Base-by-base conservation (phyloP, 2,888 invertebrate species). In the Uloborus plumipes region DNA sequence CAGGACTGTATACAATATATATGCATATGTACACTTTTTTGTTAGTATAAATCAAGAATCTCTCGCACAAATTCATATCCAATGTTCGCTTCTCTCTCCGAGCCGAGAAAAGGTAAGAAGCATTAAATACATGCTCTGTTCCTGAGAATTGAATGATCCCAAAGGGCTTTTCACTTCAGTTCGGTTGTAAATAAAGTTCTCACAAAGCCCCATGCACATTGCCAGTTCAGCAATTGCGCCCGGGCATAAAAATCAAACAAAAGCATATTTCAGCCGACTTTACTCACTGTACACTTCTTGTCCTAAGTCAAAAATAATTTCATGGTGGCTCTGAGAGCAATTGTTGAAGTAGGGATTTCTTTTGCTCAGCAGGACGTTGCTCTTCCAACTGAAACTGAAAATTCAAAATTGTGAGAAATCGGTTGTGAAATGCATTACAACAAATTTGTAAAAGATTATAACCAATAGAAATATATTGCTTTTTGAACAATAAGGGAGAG, bases 291-390 rank as follows among this genome's bases (percentile, higher is more conserved):
- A 18, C 55, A 55, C 55, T 22, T 51, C 50, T 51, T 66, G 26
- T 66, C 20, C 66, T 51, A 51, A 47, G 15, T 26, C 11, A 39
- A 18, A 67, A 55, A 51, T 39, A 53, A 69, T n/a, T 83, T 85
- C 83, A 85, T 51, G 85, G 85, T 39, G 85, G 85, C 75, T 95
- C 94, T 87, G 95, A 95, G 89, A 95, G 91, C 89, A 95, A 91
- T 90, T 95, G 94, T 91, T 95, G 94, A 88, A 95, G 92, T 89
- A 95, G 91, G 89, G 94, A 94, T 87, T 94, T 93, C 86, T 89
- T 93, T 90, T 93, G 93, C 92, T 94, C 94, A 20, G 77, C 62
- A 91, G 91, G 93, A 90, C 91, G 92, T 88, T 91, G 92, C 90
- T 93, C 93, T 91, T 92, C 94, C 22, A 74, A 47, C 49, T 84